These are phyloP conservation scores for Ceryle rudis DNA, from an alignment of 2,797 vertebrate species.

Conservation along the genomic window DNA sequence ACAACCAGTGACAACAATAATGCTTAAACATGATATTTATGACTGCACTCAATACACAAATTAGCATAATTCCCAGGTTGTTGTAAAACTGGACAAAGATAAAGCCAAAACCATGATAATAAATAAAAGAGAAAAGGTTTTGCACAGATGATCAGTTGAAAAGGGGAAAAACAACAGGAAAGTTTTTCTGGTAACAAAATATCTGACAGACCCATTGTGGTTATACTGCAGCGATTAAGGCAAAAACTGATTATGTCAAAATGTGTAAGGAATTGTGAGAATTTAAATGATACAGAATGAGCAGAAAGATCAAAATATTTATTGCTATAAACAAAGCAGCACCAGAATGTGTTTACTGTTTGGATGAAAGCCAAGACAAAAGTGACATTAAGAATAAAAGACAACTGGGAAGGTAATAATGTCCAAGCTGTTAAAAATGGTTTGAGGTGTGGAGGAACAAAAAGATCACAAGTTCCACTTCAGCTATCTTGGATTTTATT, in stretches of 20 bases:
- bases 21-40: background rate
- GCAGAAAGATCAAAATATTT: conserved; percentile 2
- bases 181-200: background rate
- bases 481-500: background rate
- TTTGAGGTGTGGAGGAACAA: background rate
- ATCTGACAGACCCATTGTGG: background rate
- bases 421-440: background rate
- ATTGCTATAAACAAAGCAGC: background rate
- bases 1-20: background rate
- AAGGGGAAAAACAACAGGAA: background rate
- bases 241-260: background rate
- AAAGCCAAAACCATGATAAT: background rate
- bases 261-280: background rate
- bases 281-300: background rate
- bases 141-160: background rate
- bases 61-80: background rate
- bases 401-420: background rate
- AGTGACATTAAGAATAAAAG: background rate
- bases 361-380: background rate
- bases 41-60: background rate
- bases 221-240: background rate
- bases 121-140: background rate
- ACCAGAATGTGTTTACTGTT: background rate
- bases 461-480: background rate
- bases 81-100: background rate